These are phyloP conservation scores for Heliconius hewitsoni DNA, from an alignment of 1,140 invertebrate genomes.

Conservation along the genomic window DNA sequence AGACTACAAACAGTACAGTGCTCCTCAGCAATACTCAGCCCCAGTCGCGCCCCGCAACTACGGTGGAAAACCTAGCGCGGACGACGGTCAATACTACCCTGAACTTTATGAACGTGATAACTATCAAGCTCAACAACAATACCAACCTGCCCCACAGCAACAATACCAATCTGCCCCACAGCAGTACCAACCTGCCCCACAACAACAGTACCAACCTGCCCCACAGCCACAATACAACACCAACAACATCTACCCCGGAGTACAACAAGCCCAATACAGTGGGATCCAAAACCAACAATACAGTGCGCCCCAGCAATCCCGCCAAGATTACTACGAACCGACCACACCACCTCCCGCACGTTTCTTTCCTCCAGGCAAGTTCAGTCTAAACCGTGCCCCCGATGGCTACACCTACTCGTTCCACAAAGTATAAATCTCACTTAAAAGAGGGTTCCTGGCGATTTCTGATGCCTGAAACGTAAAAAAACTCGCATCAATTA, in stretches of 20 bases:
- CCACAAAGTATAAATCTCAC: conserved; percentile 81
- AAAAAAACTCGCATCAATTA: conserved; percentile 66
- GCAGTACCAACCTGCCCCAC: conserved; percentile 47
- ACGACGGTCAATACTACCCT: conserved; percentile 82
- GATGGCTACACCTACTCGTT: conserved; percentile 92
- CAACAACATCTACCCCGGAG: conserved; percentile 75
- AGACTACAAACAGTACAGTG: conserved; percentile 83
- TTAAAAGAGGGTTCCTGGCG: conserved; percentile 48
- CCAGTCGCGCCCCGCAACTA: conserved; percentile 70
- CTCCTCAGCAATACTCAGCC: conserved; percentile 78
- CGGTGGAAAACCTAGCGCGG: conserved; percentile 79
- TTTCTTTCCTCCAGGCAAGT: conserved; percentile 91
- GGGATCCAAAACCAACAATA: conserved; percentile 75
- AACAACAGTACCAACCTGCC: conserved; percentile 70
- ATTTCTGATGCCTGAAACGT: conserved; percentile 59
- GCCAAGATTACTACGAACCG: conserved; percentile 78
- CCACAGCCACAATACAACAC: conserved; percentile 52
- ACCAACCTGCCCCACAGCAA: conserved; percentile 69
- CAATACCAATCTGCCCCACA: conserved; percentile 74
- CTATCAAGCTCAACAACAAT: conserved; percentile 62
- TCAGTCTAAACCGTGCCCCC: conserved; percentile 90
- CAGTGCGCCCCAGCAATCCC: conserved; percentile 48
- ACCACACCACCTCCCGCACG: conserved; percentile 86
- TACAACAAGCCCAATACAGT: conserved; percentile 71
- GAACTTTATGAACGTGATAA: conserved; percentile 77